Evolutionary conservation across 2,888 invertebrate genomes (phyloP).

Genomic region (Melieria picta): DNA sequence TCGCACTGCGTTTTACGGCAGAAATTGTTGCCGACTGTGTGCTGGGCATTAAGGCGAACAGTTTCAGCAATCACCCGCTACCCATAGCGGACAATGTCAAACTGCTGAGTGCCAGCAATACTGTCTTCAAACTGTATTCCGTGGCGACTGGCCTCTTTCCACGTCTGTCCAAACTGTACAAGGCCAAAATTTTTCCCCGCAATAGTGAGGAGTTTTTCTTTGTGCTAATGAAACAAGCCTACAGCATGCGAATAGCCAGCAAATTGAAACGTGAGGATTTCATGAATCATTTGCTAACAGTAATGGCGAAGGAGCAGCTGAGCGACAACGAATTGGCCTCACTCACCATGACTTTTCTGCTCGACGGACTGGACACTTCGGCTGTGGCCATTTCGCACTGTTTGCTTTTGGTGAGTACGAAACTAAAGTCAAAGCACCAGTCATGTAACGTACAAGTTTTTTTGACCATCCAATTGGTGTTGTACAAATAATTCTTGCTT

Average conservation of each 20-base stretch:
- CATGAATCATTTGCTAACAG: constrained; percentile 58
- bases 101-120: constrained; percentile 57
- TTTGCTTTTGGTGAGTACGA: constrained; percentile 54
- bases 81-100: constrained; percentile 59
- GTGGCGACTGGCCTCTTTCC: constrained; percentile 58
- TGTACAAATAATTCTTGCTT: background rate
- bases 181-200: constrained; percentile 56
- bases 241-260: constrained; percentile 48
- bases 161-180: constrained; percentile 49
- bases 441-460: background rate
- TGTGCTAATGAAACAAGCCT: constrained; percentile 50
- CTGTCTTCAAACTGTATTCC: constrained; percentile 49
- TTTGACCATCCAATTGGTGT: background rate
- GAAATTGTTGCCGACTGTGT: constrained; percentile 67
- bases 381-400: constrained; percentile 58
- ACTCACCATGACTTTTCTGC: constrained; percentile 62
- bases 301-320: constrained; percentile 54
- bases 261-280: constrained; percentile 56
- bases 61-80: constrained; percentile 55
- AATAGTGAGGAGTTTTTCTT: constrained; percentile 72
- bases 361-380: constrained; percentile 65
- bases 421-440: background rate
- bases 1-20: constrained; percentile 62
- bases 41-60: constrained; percentile 65
- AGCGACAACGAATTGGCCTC: constrained; percentile 53